Conservation (phyloP, 23 tunicate species). For the Halocynthia roretzi region DNA sequence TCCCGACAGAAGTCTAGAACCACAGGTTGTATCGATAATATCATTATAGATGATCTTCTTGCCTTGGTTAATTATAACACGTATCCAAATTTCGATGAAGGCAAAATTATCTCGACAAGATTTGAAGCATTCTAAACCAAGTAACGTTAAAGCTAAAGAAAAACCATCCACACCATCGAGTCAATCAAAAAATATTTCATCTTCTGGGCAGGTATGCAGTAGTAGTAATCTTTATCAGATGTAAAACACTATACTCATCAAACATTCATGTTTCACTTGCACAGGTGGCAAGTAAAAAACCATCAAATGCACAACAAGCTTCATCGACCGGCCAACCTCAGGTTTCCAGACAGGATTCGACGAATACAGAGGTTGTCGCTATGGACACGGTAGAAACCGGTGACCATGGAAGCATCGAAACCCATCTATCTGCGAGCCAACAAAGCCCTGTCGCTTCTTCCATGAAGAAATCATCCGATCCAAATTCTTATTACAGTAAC, state of each 20-base stretch:
- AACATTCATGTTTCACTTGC: constrained; percentile 1
- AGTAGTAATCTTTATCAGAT: not conserved
- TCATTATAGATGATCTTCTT: too few relatives aligned
- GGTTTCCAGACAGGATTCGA: constrained; percentile 35
- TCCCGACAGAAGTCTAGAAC: constrained; percentile 46
- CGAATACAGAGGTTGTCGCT: constrained; percentile 86
- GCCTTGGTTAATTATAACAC: too few relatives aligned
- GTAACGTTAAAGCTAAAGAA: constrained; percentile 20
- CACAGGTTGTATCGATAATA: constrained; percentile 28
- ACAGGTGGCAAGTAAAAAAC: not conserved
- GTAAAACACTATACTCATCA: not conserved
- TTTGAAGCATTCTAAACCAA: constrained; percentile 29
- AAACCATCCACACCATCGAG: not conserved
- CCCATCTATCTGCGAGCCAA: constrained; percentile 14
- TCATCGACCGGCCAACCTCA: not conserved
- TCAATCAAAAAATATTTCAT: not conserved
- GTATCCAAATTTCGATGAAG: not conserved
- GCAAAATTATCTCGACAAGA: constrained; percentile 16
- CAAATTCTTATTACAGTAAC: constrained; percentile 9
- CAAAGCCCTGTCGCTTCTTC: constrained; percentile 2
- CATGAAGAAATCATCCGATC: too few relatives aligned
- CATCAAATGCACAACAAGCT: not conserved
- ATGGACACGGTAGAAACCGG: constrained; percentile 80
- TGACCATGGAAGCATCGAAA: constrained; percentile 67
- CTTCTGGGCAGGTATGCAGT: not conserved